phyloP scores from a whole-genome alignment of 2,888 invertebrate species.

The Drosophila helvetica region DNA sequence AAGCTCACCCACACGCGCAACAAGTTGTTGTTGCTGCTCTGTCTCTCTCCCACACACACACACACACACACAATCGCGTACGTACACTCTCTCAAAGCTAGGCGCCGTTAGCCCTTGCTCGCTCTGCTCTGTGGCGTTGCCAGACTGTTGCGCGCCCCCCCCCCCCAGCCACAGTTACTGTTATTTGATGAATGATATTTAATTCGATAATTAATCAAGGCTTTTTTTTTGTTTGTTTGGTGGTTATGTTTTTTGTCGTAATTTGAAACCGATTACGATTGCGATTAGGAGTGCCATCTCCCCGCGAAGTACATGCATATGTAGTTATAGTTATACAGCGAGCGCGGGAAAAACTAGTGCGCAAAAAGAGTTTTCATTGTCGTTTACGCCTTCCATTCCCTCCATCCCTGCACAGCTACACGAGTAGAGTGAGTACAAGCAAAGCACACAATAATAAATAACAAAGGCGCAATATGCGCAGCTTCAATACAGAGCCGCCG shows the following conservation, averaged over 20 bases:
- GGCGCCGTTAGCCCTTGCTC: slow-evolving; percentile 46
- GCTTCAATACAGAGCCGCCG: slow-evolving; percentile 65
- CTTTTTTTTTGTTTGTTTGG: slow-evolving; percentile 25
- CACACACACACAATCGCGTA: slow-evolving; percentile 22
- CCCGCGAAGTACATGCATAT: neutral
- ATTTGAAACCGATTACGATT: slow-evolving; percentile 27
- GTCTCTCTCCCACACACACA: slow-evolving; percentile 40
- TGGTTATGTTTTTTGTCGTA: slow-evolving; percentile 4
- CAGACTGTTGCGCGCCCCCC: slow-evolving; percentile 40
- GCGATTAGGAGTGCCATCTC: slow-evolving; percentile 54
- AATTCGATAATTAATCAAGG: slow-evolving; percentile 39
- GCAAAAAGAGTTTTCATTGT: slow-evolving; percentile 56
- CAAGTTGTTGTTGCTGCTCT: slow-evolving; percentile 61
- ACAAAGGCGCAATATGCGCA: slow-evolving; percentile 76
- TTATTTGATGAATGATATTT: slow-evolving; percentile 33
- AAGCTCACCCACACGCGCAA: slow-evolving; percentile 55
- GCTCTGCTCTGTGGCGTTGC: slow-evolving; percentile 54
- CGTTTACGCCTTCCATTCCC: slow-evolving; percentile 23
- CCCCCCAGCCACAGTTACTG: slow-evolving; percentile 37
- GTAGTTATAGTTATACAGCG: slow-evolving; percentile 11
- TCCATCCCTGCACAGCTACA: neutral
- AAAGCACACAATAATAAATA: slow-evolving; percentile 75
- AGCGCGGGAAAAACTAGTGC: slow-evolving; percentile 45
- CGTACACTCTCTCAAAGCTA: slow-evolving; percentile 11
- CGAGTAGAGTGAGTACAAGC: slow-evolving; percentile 49